Percentiles rank a stretch among this genome's conserved stretches.
These are phyloP conservation scores for Myrmecobius fasciatus DNA, from an alignment of 2,113 vertebrate genomes.

Conservation along the genomic window DNA sequence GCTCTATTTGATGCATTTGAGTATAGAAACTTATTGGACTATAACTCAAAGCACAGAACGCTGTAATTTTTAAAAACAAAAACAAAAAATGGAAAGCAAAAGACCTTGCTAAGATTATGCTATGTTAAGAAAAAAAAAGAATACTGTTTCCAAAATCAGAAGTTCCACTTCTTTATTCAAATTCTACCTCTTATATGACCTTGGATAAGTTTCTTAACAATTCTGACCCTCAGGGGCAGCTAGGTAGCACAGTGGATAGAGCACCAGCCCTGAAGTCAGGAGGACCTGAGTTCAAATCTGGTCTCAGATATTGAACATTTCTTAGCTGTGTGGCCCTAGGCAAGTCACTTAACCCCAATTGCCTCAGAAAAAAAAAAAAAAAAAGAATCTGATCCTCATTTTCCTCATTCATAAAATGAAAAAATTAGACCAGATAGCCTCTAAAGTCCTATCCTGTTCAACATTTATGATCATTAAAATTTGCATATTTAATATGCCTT, in stretches of 20 bases:
- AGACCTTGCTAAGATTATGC: neutral
- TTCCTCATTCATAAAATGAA: neutral
- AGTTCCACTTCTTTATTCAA: neutral
- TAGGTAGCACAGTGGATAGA: too few species aligned
- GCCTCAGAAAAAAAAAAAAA: too few species aligned
- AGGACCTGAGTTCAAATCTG: too few species aligned
- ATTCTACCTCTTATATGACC: neutral
- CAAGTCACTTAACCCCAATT: too few species aligned
- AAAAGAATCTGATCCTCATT: too few species aligned
- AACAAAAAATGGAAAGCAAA: too few species aligned
- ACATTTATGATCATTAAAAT: neutral
- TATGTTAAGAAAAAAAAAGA: neutral
- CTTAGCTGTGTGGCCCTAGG: too few species aligned
- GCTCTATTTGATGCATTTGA: conserved; percentile 26
- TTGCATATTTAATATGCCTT: neutral
- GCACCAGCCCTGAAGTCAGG: too few species aligned
- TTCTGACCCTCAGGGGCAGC: too few species aligned
- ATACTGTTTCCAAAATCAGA: neutral
- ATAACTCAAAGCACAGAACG: neutral
- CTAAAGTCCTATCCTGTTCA: neutral
- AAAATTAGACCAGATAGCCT: neutral
- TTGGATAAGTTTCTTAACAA: neutral
- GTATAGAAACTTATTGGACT: neutral
- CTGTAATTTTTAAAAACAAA: neutral
- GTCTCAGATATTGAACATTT: too few species aligned